Conservation (phyloP, 2,113 vertebrate species). For the Silurus meridionalis region DNA sequence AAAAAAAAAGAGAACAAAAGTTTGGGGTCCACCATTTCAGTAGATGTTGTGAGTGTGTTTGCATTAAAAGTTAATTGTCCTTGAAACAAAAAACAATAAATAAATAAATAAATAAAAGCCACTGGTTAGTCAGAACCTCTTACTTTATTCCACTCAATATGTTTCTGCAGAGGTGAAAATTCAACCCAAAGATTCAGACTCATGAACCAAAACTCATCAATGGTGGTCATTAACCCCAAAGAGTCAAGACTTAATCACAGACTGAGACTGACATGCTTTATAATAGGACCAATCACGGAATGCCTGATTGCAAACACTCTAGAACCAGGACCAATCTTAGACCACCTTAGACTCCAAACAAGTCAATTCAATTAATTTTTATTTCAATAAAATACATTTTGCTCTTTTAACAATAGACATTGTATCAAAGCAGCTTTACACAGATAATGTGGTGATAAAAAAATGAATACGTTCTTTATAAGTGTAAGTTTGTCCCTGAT, state of each 20-base stretch:
- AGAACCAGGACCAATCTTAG: not conserved
- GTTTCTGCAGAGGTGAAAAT: not conserved
- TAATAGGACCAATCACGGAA: not conserved
- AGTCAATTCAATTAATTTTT: too few species aligned
- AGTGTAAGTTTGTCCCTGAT: too few species aligned
- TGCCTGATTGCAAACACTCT: not conserved
- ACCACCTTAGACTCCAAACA: not conserved
- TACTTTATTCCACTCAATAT: not conserved
- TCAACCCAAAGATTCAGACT: not conserved
- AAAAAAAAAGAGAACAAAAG: not conserved
- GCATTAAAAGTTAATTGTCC: not conserved
- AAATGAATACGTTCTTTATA: too few species aligned
- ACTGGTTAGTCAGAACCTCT: not conserved
- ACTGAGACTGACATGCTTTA: not conserved
- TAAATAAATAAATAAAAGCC: too few species aligned
- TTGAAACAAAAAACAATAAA: not conserved
- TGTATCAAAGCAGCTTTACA: too few species aligned
- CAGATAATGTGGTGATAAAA: too few species aligned
- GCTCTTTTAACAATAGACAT: too few species aligned
- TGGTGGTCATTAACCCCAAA: not conserved
- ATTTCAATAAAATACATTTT: too few species aligned
- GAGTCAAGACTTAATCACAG: not conserved
- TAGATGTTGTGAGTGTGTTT: not conserved
- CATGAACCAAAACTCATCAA: not conserved
- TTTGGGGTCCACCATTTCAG: not conserved